These are phyloP conservation scores for Pangasius larnaudii DNA, from an alignment of 2,797 vertebrate species.

Conservation along the genomic window DNA sequence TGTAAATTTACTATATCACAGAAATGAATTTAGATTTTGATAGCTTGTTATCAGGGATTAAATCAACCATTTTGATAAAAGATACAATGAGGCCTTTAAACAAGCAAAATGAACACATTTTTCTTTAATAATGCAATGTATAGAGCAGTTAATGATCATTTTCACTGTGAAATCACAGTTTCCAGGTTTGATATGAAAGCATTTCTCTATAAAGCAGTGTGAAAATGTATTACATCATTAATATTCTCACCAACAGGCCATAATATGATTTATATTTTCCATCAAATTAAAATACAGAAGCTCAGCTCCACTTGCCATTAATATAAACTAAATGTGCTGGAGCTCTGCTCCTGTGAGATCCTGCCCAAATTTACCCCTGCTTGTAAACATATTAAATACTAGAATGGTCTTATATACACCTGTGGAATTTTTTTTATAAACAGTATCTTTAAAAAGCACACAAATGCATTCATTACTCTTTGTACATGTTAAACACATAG, in stretches of 20 bases:
- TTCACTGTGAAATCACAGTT: not conserved
- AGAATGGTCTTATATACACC: not conserved
- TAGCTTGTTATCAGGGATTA: not conserved
- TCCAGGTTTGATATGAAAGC: not conserved
- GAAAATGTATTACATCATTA: not conserved
- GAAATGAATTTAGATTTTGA: not conserved
- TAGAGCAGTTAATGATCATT: not conserved
- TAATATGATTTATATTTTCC: not conserved
- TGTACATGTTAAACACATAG: constrained; percentile 12
- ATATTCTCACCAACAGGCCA: not conserved
- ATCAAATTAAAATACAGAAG: constrained; percentile 1
- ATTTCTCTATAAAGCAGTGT: not conserved
- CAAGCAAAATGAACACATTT: not conserved
- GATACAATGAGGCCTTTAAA: not conserved
- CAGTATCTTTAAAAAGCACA: not conserved
- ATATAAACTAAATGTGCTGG: not conserved
- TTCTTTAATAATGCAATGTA: not conserved
- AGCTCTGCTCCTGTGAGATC: not conserved
- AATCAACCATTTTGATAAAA: not conserved
- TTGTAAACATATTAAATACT: constrained; percentile 40
- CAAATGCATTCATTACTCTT: not conserved
- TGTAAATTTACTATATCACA: not conserved
- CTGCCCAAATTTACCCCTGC: too few relatives aligned
- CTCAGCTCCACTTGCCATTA: not conserved
- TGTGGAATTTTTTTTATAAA: not conserved